These are phyloP conservation scores for Bombus confusus DNA, from an alignment of 1,140 invertebrate genomes.

Conservation along the genomic window DNA sequence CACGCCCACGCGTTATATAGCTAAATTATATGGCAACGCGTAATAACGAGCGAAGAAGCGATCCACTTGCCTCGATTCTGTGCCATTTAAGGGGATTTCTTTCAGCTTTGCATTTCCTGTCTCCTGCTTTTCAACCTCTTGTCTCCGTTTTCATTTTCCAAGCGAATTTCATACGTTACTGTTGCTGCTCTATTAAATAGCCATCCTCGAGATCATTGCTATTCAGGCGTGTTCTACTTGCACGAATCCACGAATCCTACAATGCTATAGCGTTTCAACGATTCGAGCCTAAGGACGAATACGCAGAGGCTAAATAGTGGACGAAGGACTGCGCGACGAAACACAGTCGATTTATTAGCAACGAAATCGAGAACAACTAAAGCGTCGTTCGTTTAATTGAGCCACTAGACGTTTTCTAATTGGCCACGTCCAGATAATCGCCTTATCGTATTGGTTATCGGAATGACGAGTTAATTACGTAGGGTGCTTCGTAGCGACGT, in stretches of 20 bases:
- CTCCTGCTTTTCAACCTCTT: neutral
- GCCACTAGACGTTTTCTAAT: constrained; percentile 50
- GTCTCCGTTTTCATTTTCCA: neutral
- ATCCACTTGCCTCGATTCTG: too few species aligned
- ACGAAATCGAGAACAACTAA: constrained; percentile 47
- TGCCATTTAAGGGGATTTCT: too few species aligned
- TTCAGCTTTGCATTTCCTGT: neutral
- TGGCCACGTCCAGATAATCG: constrained; percentile 40
- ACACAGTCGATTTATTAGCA: neutral
- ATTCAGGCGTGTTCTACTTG: neutral
- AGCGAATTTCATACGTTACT: neutral
- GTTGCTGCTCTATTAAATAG: neutral
- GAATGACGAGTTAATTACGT: constrained; percentile 59
- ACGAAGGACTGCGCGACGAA: neutral
- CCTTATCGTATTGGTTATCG: constrained; percentile 62
- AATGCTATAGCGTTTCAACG: neutral
- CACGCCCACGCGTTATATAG: too few species aligned
- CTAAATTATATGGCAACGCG: too few species aligned
- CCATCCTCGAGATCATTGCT: too few species aligned
- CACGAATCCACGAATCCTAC: neutral
- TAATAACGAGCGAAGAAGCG: neutral
- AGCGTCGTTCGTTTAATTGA: constrained; percentile 34
- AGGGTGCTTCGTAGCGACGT: constrained; percentile 5
- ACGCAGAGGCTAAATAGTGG: too few species aligned
- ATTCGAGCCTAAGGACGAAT: neutral